These are phyloP conservation scores for Cossypha dichroa DNA, from an alignment of 2,797 vertebrate species.

Conservation along the genomic window DNA sequence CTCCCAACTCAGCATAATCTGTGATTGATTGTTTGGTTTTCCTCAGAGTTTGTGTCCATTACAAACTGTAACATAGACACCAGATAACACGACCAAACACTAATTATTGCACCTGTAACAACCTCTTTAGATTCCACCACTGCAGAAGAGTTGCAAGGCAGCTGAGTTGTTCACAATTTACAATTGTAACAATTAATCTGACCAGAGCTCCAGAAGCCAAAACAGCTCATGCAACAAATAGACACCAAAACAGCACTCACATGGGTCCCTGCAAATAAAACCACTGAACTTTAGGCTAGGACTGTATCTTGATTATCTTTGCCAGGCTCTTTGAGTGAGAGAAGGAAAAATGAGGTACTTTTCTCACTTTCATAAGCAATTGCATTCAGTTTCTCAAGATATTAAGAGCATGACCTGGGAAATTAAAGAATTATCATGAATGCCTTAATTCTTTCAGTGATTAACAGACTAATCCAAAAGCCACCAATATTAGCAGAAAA, in stretches of 20 bases:
- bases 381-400: background rate
- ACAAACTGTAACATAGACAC: background rate
- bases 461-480: background rate
- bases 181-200: background rate
- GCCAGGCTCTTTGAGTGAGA: background rate
- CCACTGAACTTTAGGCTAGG: background rate
- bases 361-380: background rate
- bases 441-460: background rate
- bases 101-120: background rate
- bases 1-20: background rate
- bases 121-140: background rate
- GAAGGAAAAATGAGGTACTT: background rate
- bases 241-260: background rate
- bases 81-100: background rate
- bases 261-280: background rate
- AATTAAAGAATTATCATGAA: background rate
- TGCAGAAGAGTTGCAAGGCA: background rate
- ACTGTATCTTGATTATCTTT: background rate
- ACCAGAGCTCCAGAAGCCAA: background rate
- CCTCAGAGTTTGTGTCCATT: background rate
- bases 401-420: background rate
- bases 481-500: background rate
- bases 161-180: background rate
- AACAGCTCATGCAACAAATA: background rate
- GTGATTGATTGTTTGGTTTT: background rate